Evolutionary conservation across 1,140 invertebrate species (phyloP), one percentile per base, ranked within the genome.

Genomic region (Mya arenaria): DNA sequence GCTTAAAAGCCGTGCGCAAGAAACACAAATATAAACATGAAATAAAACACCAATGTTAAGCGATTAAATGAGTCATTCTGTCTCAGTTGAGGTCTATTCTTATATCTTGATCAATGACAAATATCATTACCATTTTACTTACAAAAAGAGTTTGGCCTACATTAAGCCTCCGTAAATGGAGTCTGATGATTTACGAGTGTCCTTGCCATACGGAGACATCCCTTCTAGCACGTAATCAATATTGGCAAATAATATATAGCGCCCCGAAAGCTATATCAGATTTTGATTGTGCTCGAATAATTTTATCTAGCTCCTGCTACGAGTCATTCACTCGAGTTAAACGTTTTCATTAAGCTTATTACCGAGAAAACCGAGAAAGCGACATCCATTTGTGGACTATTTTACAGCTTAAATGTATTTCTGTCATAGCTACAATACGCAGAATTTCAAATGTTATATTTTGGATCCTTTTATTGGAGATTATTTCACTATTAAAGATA

Each of bases 221-320:
- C 62, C 63, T 78, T 68, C 63, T 52, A 66, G 63, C 65, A 37
- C 65, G 41, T 78, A 68, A 78, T 78, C 75, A 78, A 78, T 78
- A 78, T 78, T 78, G 55, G 68, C 75, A 65, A 78, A 78, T 78
- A 78, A 68, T 68, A 78, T 68, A 78, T 68, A 62, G 75, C 75
- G 68, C 63, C 75, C 63, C 75, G 75, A 78, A 78, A 78, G 75
- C 75, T 78, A 34, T 78, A 78, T 66, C 68, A 52, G 75, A 78
- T 68, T 78, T 78, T 78, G 75, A 78, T 78, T 78, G 66, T 55
- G 25, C 55, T 36, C 30, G 56, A 78, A 78, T 78, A 60, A n/a
- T n/a, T n/a, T n/a, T n/a, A n/a, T n/a, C n/a, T n/a, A n/a, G n/a
- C n/a, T n/a, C n/a, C n/a, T n/a, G n/a, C n/a, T n/a, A n/a, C n/a